A percentile compares a stretch with the other conserved stretches of the same genome.
These are phyloP conservation scores for Chrysomela aeneicollis DNA, from an alignment of 2,888 invertebrate genomes.

Conservation along the genomic window DNA sequence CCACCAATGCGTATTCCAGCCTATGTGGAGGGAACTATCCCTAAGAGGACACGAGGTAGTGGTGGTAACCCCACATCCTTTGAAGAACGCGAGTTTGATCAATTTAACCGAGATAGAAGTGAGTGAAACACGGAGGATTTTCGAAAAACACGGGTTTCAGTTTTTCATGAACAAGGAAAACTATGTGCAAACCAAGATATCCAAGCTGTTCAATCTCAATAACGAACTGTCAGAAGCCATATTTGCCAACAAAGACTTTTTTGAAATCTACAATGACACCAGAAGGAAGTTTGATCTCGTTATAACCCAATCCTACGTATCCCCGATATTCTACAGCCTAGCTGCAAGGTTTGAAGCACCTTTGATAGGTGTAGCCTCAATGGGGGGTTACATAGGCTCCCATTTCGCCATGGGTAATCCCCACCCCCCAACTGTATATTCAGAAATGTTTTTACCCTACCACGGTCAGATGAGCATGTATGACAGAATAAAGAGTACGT, in stretches of 20 bases:
- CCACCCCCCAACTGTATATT: conserved; percentile 46
- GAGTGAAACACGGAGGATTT: conserved; percentile 41
- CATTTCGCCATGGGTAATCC: conserved; percentile 50
- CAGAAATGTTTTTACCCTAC: conserved; percentile 50
- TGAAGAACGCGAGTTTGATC: conserved; percentile 47
- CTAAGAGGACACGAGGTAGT: conserved; percentile 53
- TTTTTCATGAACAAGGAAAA: conserved; percentile 48
- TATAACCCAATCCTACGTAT: conserved; percentile 48
- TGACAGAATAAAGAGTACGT: conserved; percentile 51
- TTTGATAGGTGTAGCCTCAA: no score
- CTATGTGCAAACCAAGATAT: conserved; percentile 42
- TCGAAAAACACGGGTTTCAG: conserved; percentile 45
- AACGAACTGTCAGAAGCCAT: conserved; percentile 43
- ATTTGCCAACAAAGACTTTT: conserved; percentile 44
- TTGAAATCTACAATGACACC: conserved; percentile 43
- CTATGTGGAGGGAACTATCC: conserved; percentile 52
- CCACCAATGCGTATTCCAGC: conserved; percentile 49
- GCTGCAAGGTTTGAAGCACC: conserved; percentile 45
- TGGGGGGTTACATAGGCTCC: conserved; percentile 45
- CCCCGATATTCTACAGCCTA: conserved; percentile 46
- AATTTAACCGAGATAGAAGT: conserved; percentile 56
- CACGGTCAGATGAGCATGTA: conserved; percentile 57
- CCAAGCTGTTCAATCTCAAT: conserved; percentile 43
- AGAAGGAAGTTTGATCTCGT: conserved; percentile 48
- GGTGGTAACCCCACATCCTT: conserved; percentile 52